Evolutionary conservation across 1,140 invertebrate species (phyloP), one percentile per base, ranked within the genome.

Genomic region (Drosophila kikkawai): DNA sequence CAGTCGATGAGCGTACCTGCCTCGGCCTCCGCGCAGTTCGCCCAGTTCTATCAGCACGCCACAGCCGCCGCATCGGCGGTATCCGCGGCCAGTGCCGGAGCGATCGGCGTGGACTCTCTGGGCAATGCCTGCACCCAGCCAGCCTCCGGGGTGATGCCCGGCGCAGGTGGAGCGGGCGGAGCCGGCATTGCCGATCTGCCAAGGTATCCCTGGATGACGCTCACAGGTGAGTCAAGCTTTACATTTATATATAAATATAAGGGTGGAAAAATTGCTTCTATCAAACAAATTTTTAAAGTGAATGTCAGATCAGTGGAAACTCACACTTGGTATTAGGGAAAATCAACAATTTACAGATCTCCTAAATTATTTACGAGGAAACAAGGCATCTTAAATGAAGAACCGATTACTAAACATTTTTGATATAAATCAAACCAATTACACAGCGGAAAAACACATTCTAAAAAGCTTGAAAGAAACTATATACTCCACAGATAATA

Each of bases 131-230:
- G 93, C 84, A 94, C 94, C 69, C 96, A 96, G 91, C 95, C 95
- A 29, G 93, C 95, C 36, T 91, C 83, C 93, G 94, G 93, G 74
- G 93, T 93, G 66, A 79, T 93, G 71, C 91, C 92, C 8, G 84
- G 84, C 13, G 90, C 95, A 90, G 94, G 94, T 70, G 86, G 94
- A 26, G 93, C 96, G 80, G 94, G 96, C 17, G 67, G 67, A 85
- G 94, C 96, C 94, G 95, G 96, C 85, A 93, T 95, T 57, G 95
- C 97, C 80, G 97, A 97, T 36, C 97, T 98, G 91, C 97, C 97
- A 15, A 95, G 97, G 91, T 98, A 98, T 93, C 97, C 98, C n/a
- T 98, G 98, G 98, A 98, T 98, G 97, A 97, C 97, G 81, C 97
- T 98, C 93, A 98, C 97, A 94, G 98, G 98, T 98, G 95, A 92